Evolutionary conservation across 2,888 invertebrate genomes (phyloP), one percentile per base, ranked within the genome.

Genomic region (Nymphalis polychloros): DNA sequence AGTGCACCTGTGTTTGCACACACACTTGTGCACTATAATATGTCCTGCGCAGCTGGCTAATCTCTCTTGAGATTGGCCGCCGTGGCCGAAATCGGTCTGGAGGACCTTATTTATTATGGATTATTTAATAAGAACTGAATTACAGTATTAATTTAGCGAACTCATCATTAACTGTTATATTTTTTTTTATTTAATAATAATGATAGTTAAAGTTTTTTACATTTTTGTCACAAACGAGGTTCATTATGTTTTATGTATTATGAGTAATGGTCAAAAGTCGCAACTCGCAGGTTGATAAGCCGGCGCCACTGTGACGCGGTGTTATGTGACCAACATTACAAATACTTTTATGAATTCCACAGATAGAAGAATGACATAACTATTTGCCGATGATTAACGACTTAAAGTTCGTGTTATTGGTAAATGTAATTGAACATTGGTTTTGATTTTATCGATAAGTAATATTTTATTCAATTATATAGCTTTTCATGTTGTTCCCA

Each of bases 271-370:
- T 59, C 50, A 67, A 69, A 69, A 59, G 66, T 62, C 62, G 64
- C 61, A 66, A 68, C 62, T 60, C 41, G 72, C 77, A 73, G 72
- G 73, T 72, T 77, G 80, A 80, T 81, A 79, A 78, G 73, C 55
- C 69, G 79, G 79, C 81, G 81, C 79, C 81, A 70, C 59, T 57
- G 68, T 67, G 76, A 70, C 79, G 77, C 75, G 63, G 68, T 57
- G 64, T 60, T 62, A 62, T 80, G 74, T 76, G 77, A 75, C 76
- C 79, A 73, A 69, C 67, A 66, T 65, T 68, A 67, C 53, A 64
- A 68, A 71, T 68, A 52, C 59, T 61, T 64, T 48, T 19, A 63
- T 53, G 65, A 59, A 70, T 68, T 70, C 64, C 68, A 68, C 68
- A 68, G 53, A 61, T 63, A 62, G 23, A 52, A 59, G 41, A 62